phyloP scores from a whole-genome alignment of 2,888 invertebrate species.

The Cryptops parisi region DNA sequence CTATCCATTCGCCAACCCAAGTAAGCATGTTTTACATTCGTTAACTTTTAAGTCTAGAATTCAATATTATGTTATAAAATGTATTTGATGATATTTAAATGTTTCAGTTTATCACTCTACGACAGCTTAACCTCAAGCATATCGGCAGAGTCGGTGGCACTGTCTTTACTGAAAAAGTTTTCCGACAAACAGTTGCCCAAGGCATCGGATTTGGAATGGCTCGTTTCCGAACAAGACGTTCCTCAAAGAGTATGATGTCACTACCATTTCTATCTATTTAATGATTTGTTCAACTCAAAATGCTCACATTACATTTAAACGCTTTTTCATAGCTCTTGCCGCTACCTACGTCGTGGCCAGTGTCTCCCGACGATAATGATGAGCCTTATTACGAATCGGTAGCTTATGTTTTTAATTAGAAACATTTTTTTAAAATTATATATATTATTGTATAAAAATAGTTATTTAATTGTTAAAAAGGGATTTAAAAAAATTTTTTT shows the following conservation, averaged over 20 bases:
- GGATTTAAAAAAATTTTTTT: conserved; percentile 10
- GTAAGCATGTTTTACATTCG: not conserved
- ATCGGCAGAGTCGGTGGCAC: conserved; percentile 64
- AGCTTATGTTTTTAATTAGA: not conserved
- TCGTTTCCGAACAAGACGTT: conserved; percentile 60
- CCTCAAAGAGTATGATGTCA: conserved; percentile 45
- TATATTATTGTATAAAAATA: no score
- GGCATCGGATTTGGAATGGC: conserved; percentile 63
- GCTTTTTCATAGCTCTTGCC: conserved; percentile 44
- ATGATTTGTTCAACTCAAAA: not conserved
- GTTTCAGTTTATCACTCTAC: conserved; percentile 19
- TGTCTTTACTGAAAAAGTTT: conserved; percentile 58
- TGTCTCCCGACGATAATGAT: conserved; percentile 49
- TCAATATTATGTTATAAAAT: not conserved
- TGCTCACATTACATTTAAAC: not conserved
- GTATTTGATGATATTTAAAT: not conserved
- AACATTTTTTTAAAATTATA: conserved; percentile 7
- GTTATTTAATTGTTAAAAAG: no score
- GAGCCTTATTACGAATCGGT: no score
- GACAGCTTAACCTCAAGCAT: conserved; percentile 17
- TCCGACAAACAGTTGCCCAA: conserved; percentile 59
- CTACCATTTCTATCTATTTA: no score
- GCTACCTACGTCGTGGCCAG: conserved; percentile 53
- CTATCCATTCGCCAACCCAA: not conserved
- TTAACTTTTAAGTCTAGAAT: not conserved